Conservation (phyloP, 1,140 invertebrate genomes). For the Temnothorax nylanderi region DNA sequence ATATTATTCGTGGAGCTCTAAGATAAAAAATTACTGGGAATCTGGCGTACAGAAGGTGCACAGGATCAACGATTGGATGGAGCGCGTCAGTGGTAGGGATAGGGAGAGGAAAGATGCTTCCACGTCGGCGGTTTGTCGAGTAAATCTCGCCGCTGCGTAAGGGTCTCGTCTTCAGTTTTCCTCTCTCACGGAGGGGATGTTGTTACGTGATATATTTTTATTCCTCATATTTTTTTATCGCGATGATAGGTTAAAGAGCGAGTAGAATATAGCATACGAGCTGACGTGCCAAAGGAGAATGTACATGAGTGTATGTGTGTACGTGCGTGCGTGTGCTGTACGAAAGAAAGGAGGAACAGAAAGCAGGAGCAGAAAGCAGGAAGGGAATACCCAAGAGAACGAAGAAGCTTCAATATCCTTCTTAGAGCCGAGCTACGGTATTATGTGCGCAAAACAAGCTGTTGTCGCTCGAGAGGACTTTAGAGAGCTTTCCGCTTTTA, state of each 20-base stretch:
- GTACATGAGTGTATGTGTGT: background rate
- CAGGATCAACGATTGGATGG: background rate
- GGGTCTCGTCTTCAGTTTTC: constrained; percentile 28
- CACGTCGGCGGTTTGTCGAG: constrained; percentile 1
- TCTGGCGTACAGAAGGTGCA: background rate
- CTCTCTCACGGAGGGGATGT: constrained; percentile 39
- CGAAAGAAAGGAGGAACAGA: background rate
- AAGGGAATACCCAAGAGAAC: constrained; percentile 13
- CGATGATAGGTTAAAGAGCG: constrained; percentile 67
- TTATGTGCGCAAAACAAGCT: constrained; percentile 35
- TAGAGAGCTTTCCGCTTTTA: constrained; percentile 31
- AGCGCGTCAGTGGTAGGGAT: background rate
- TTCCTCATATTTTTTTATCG: constrained; percentile 77
- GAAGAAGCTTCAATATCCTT: constrained; percentile 24
- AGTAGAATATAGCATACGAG: constrained; percentile 66
- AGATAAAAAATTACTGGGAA: background rate
- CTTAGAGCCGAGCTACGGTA: constrained; percentile 2
- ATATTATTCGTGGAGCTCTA: background rate
- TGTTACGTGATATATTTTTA: constrained; percentile 78
- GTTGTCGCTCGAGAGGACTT: constrained; percentile 13
- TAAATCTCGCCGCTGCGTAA: constrained; percentile 33
- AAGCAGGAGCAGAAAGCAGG: constrained; percentile 11
- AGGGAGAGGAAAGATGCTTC: background rate
- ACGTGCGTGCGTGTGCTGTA: background rate
- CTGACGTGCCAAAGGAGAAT: constrained; percentile 73